phyloP scores from a whole-genome alignment of 2,888 invertebrate species.

The Mesorhabditis spiculigera region DNA sequence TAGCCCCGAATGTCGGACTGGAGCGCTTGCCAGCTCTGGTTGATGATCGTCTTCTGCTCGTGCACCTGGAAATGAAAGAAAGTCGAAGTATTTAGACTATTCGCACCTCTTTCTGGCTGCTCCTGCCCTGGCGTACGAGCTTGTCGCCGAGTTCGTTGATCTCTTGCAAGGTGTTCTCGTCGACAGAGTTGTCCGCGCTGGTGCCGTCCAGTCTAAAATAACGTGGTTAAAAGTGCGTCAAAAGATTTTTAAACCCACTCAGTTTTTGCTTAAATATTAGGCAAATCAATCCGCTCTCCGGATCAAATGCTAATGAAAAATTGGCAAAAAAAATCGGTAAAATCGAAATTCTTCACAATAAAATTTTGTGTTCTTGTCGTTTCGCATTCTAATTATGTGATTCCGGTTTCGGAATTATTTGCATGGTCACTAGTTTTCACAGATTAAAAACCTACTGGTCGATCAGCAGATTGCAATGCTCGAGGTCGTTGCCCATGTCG shows the following conservation, averaged over 20 bases:
- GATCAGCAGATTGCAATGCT: conserved; percentile 86
- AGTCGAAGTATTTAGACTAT: not conserved
- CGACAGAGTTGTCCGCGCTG: conserved; percentile 79
- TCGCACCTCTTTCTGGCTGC: conserved; percentile 70
- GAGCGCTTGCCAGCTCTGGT: conserved; percentile 76
- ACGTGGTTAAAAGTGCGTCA: not conserved
- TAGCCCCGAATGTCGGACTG: conserved; percentile 76
- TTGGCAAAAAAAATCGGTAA: no score
- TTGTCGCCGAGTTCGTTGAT: conserved; percentile 85
- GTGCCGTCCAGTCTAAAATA: conserved; percentile 45
- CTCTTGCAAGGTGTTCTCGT: conserved; percentile 80
- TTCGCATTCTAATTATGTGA: no score
- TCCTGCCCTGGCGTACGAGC: conserved; percentile 73
- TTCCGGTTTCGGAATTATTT: no score
- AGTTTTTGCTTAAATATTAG: no score
- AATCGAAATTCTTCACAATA: no score
- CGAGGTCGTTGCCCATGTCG: conserved; percentile 88
- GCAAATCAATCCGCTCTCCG: no score
- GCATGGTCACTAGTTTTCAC: conserved; percentile 6
- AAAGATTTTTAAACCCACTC: not conserved
- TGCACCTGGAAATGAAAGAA: conserved; percentile 5
- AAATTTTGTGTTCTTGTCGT: no score
- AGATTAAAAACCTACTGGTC: conserved; percentile 76
- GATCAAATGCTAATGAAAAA: no score
- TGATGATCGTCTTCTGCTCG: conserved; percentile 10